A percentile compares a stretch with the other conserved stretches of the same genome.
Conservation (phyloP, 2,888 invertebrate species). For the Lepeophtheirus nordmannii region DNA sequence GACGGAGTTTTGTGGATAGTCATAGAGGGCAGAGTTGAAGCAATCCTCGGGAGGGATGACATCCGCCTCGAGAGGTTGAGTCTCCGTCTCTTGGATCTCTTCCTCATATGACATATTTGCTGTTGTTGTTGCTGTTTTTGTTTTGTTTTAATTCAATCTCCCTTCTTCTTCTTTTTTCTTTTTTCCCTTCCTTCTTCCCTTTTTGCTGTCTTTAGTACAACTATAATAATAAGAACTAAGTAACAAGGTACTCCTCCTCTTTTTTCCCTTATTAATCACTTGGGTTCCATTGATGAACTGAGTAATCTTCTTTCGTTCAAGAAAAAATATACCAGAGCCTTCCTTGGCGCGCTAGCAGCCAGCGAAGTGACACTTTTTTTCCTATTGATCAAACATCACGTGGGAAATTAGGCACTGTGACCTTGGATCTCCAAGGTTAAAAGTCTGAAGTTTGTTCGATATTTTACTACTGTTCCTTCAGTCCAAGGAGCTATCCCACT, state of each 20-base stretch:
- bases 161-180: too few species aligned
- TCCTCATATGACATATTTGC: neutral
- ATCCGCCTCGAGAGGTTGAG: neutral
- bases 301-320: neutral
- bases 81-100: neutral
- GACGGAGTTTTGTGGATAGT: conserved; percentile 50
- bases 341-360: neutral
- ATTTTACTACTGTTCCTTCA: neutral
- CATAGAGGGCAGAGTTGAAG: neutral
- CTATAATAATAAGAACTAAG: too few species aligned
- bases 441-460: conserved; percentile 5
- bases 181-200: too few species aligned
- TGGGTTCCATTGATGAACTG: conserved; percentile 7
- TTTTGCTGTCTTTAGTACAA: too few species aligned
- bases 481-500: neutral
- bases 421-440: conserved; percentile 8
- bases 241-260: too few species aligned
- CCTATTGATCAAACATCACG: conserved; percentile 6
- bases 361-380: neutral
- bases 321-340: neutral
- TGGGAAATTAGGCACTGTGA: neutral
- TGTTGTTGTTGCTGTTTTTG: too few species aligned
- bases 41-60: neutral
- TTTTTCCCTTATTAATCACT: neutral
- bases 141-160: too few species aligned